Base-by-base conservation (phyloP, 1,140 invertebrate species). In the Arctopsyche grandis region DNA sequence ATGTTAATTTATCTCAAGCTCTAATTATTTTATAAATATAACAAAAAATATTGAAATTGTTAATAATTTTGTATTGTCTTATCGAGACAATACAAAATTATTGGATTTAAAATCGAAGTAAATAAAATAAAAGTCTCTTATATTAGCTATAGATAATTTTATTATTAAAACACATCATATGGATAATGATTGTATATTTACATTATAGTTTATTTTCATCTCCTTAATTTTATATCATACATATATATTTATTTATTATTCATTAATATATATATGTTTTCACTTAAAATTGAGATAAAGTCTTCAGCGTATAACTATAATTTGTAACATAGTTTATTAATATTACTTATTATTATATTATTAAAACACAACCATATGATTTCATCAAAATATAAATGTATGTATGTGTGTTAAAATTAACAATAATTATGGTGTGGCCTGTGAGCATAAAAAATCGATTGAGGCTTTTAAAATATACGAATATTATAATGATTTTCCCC, bases 351-450 rank as follows among this genome's bases (percentile, higher is more conserved):
- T 77, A 82, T 75, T 77, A 78, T 76, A 46, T 82, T 80, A 82
- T 79, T 75, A 73, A 73, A 80, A 82, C 81, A 82, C 81, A 82
- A 82, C 81, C 81, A 80, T 80, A 80, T 79, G 76, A 82, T 79
- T 79, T 82, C 69, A 46, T 74, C 43, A 74, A 56, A 74, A 56
- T 52, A 74, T 74, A 56, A 66, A 66, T 60, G 21, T 60, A 21
- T 19, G 16, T 21, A 66, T 24, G 48, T 52, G 48, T 66, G 24
- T 16, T 66, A 66, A 66, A 16, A 66, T 16, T 66, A 66, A 66
- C 19, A 66, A 21, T 66, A 66, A 66, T 66, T 7, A 66, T 66
- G 19, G 12, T 24, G 24, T 66, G 9, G 63, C 24, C 0, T 66
- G 26, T 66, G 63, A 66, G 63, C 21, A 66, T n/a, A 9, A 9